Evolutionary conservation across 2,888 invertebrate species (phyloP).

Genomic region (Lamellibrachia columna): DNA sequence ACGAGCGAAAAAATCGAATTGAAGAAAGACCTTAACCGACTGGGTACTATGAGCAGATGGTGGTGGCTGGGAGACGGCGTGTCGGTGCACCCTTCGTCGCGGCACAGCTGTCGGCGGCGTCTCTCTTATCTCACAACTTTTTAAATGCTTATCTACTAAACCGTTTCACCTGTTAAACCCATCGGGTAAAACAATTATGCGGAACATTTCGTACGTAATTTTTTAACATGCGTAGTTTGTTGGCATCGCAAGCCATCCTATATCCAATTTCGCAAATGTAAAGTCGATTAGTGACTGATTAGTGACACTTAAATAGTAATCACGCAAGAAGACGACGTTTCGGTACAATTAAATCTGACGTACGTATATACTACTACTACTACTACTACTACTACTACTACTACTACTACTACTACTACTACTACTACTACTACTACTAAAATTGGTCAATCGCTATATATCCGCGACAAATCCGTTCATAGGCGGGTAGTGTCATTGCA

Average conservation of each 20-base stretch:
- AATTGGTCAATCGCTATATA: no score
- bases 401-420: no score
- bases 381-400: no score
- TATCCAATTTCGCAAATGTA: neutral
- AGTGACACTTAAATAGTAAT: neutral
- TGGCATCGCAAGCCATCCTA: neutral
- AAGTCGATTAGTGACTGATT: neutral
- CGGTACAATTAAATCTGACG: neutral
- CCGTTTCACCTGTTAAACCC: neutral
- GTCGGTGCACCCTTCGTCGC: neutral
- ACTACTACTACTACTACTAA: no score
- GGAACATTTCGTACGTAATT: neutral
- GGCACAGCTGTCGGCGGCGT: neutral
- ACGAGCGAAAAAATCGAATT: neutral
- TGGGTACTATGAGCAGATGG: neutral
- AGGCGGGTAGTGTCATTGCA: no score
- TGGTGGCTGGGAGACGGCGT: neutral
- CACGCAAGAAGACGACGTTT: neutral
- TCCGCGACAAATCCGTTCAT: no score
- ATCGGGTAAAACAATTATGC: neutral
- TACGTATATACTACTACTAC: no score
- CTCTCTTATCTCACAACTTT: neutral
- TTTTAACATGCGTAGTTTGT: neutral
- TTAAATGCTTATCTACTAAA: slow-evolving; percentile 6
- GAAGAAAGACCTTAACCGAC: neutral